Base-by-base conservation (phyloP, 2,797 vertebrate species). In the Peromyscus melanophrys region DNA sequence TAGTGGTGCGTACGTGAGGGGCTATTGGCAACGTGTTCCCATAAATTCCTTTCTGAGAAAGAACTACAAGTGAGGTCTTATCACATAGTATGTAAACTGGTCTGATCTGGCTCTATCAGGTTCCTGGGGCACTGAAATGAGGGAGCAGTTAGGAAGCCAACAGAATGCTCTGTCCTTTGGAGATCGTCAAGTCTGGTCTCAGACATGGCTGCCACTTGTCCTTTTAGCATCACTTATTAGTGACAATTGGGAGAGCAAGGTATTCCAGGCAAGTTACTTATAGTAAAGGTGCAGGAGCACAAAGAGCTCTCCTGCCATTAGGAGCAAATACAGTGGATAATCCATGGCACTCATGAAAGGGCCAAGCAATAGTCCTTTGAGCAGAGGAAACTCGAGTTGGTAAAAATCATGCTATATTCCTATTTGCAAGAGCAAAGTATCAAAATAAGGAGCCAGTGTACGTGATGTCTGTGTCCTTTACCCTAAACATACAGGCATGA, bases 111-210 rank as follows among this genome's bases (percentile, higher is more conserved):
- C 67, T 40, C 52, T n/a, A 5, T 37, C 34, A 23, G 29, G 65
- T 57, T 83, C 46, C 8, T 96, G 65, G 37, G 49, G 75, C 91
- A 49, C 46, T 34, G 14, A 76, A 85, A 92, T 76, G 27, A 90
- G 29, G 34, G 40, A 34, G 12, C n/a, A 5, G 9, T 65, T 71
- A 73, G 82, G 55, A 92, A 75, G 46, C 37, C 43, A 34, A 34
- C 88, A 46, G 27, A 65, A 31, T 14, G 1, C 3, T 73, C 83
- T 46, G 31, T 63, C 89, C 75, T 88, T 86, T 9, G 4, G 43
- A 57, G 52, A 17, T 2, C 12, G 1, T 63, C 75, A 49, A 6
- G 52, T 80, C 29, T 75, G 63, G 11, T 25, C 46, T 34, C 0
- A 19, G 43, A 21, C 21, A 10, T n/a, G 29, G 31, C 55, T 40